A percentile compares a stretch with the other conserved stretches of the same genome.
phyloP scores from a whole-genome alignment of 2,113 vertebrate genomes.

The Dasyornis broadbenti region DNA sequence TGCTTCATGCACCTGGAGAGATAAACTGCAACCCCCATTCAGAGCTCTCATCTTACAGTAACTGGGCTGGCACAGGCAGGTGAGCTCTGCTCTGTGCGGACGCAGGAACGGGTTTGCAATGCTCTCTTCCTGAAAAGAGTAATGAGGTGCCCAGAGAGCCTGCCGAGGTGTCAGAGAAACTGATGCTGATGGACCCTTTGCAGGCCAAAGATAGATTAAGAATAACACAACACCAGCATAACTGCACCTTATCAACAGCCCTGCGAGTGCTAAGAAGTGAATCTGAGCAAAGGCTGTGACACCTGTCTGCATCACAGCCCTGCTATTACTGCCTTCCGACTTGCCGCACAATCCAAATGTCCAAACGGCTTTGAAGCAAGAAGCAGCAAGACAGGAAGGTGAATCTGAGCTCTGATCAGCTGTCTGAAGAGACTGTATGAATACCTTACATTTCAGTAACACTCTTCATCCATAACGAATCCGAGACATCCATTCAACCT shows the following conservation, averaged over 20 bases:
- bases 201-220: constrained; percentile 16
- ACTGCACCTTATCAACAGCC: not conserved
- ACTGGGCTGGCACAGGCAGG: not conserved
- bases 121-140: not conserved
- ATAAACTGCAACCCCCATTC: not conserved
- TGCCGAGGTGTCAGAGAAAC: not conserved
- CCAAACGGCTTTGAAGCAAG: constrained; percentile 22
- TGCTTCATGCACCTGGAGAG: not conserved
- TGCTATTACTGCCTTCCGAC: not conserved
- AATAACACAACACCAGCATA: constrained; percentile 20
- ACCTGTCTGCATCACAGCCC: not conserved
- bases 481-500: not conserved
- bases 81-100: not conserved
- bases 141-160: constrained; percentile 32
- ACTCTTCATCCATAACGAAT: not conserved
- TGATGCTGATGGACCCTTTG: not conserved
- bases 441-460: not conserved
- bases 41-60: not conserved
- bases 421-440: not conserved
- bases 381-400: not conserved
- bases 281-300: not conserved
- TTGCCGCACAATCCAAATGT: not conserved
- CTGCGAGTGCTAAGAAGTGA: not conserved
- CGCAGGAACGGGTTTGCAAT: not conserved
- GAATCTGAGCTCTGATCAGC: not conserved